phyloP scores from a whole-genome alignment of 2,888 invertebrate species.

The Bellardia pandia region DNA sequence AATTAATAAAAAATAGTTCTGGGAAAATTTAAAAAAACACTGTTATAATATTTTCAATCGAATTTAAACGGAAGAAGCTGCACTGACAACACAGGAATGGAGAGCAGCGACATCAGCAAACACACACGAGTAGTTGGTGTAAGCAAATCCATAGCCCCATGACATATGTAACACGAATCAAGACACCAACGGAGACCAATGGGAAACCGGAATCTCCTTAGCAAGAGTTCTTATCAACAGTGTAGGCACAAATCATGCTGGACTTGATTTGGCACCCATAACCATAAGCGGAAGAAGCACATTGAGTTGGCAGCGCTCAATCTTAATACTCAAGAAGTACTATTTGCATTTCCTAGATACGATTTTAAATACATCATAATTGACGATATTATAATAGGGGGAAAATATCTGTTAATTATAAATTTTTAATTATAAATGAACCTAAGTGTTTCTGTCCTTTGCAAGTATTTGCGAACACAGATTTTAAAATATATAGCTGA shows the following conservation, averaged over 20 bases:
- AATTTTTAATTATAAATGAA: no score
- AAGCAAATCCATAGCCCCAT: slow-evolving; percentile 79
- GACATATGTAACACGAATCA: slow-evolving; percentile 81
- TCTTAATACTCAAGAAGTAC: slow-evolving; percentile 23
- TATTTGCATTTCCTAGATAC: not conserved
- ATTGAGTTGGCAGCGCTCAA: slow-evolving; percentile 82
- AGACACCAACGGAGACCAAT: slow-evolving; percentile 75
- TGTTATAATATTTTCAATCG: not conserved
- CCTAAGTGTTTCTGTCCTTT: no score
- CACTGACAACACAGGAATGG: slow-evolving; percentile 74
- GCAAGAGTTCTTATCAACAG: slow-evolving; percentile 78
- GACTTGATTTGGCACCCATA: slow-evolving; percentile 75
- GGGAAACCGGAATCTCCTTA: slow-evolving; percentile 82
- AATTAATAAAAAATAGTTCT: no score
- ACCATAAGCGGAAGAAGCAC: slow-evolving; percentile 83
- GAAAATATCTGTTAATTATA: no score
- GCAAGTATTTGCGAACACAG: no score
- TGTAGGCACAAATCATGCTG: slow-evolving; percentile 79
- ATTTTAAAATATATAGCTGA: no score
- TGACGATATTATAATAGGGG: no score
- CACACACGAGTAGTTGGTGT: slow-evolving; percentile 77
- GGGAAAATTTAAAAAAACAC: no score
- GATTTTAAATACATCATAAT: not conserved
- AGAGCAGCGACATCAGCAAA: slow-evolving; percentile 78
- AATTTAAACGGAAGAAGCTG: slow-evolving; percentile 58